Base-by-base conservation (phyloP, 2,797 vertebrate genomes). In the Enoplosus armatus region DNA sequence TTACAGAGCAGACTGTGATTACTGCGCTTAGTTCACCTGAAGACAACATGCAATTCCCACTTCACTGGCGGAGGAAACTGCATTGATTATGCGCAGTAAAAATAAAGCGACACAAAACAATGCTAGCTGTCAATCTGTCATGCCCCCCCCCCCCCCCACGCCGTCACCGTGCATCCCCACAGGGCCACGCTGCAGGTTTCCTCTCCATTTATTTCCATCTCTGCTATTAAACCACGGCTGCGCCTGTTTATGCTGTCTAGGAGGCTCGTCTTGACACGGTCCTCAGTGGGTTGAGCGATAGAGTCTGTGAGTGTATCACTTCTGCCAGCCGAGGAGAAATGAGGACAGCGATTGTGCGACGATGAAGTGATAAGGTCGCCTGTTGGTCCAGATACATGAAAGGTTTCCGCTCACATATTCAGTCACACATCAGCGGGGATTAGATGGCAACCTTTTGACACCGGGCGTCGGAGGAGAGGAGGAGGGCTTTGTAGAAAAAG, bases 61-160 rank as follows among this genome's bases (percentile, higher is more conserved):
- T 11, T 54, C 69, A 61, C 33, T 48, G 62, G 60, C 64, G 60
- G n/a, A 61, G 61, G 45, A 72, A 77, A 45, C 48, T 0, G 26
- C 71, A 75, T 58, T 78, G 72, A 86, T 85, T 75, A 68, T 58
- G 55, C 54, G 81, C 31, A 22, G 65, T 68, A 48, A 70, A 85
- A 87, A 80, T 41, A 65, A 81, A 71, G 66, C 75, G 61, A 62
- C 59, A 33, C n/a, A 35, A 64, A 83, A 79, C 86, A 55, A 65
- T 33, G 77, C 35, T 58, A 51, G 45, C 66, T 64, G 76, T 61
- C 85, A 75, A 5, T 84, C 35, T 55, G 83, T 66, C 22, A 3
- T 56, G 78, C 79, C 69, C 63, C n/a, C 33, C 3, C 10, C 74
- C 35, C 8, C 12, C 24, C 60, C 33, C 59, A 22, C 37, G 4